Conservation (phyloP, 1,140 invertebrate species). For the Drosophila tsacasi region DNA sequence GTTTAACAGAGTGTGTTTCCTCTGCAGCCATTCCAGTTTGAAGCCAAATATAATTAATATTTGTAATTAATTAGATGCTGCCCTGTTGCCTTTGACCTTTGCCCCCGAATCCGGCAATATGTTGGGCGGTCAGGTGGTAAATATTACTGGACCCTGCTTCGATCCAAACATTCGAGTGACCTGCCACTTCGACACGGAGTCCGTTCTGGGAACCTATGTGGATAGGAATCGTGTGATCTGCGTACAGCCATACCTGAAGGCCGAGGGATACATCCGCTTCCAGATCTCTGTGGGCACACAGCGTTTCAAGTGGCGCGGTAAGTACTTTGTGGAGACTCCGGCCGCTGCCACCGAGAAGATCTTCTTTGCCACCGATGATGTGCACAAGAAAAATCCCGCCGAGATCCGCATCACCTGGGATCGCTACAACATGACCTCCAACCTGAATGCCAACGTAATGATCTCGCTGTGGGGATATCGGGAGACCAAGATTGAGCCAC, state of each 20-base stretch:
- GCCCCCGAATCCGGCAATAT: constrained; percentile 97
- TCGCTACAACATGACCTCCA: constrained; percentile 93
- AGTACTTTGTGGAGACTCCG: constrained; percentile 96
- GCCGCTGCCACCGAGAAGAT: constrained; percentile 93
- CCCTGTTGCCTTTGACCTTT: constrained; percentile 92
- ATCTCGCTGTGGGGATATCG: constrained; percentile 95
- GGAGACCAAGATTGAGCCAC: constrained; percentile 91
- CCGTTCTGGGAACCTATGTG: constrained; percentile 90
- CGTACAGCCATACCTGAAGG: constrained; percentile 94
- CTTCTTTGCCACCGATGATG: constrained; percentile 90
- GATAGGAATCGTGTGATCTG: constrained; percentile 94
- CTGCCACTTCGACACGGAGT: constrained; percentile 93
- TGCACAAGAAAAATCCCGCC: constrained; percentile 90
- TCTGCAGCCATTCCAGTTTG: background rate
- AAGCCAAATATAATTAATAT: background rate
- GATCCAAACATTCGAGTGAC: constrained; percentile 89
- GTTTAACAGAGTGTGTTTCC: constrained; percentile 43
- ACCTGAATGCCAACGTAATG: constrained; percentile 90
- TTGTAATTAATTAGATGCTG: constrained; percentile 87
- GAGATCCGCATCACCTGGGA: constrained; percentile 93
- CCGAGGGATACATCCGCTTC: constrained; percentile 95
- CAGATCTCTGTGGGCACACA: constrained; percentile 94
- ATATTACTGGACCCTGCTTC: constrained; percentile 97
- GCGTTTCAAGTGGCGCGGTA: constrained; percentile 95
- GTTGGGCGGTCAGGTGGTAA: constrained; percentile 93